Conservation (phyloP, 2,888 invertebrate genomes). For the Elysia crispata region DNA sequence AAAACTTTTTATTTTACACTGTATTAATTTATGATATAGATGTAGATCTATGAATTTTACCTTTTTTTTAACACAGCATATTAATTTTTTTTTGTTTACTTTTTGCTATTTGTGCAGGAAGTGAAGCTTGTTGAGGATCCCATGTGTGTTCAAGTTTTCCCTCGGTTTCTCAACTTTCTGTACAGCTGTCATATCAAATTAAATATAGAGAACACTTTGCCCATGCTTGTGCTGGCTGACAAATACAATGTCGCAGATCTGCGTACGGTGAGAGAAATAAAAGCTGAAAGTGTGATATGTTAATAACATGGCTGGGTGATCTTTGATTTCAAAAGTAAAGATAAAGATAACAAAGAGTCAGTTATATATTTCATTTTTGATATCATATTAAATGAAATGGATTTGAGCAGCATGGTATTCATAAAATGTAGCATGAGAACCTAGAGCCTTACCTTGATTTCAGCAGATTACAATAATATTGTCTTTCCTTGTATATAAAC, state of each 20-base stretch:
- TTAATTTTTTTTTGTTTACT: constrained; percentile 6
- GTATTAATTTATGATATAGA: too few relatives aligned
- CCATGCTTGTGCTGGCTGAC: constrained; percentile 78
- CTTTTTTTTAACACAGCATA: too few relatives aligned
- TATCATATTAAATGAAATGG: background rate
- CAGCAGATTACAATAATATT: too few relatives aligned
- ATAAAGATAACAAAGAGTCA: background rate
- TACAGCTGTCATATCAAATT: constrained; percentile 78
- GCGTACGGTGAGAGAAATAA: constrained; percentile 69
- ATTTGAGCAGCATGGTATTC: too few relatives aligned
- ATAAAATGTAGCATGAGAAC: too few relatives aligned
- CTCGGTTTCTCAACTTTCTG: constrained; percentile 77
- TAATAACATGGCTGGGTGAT: too few relatives aligned
- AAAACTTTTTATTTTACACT: too few relatives aligned
- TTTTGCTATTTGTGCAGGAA: constrained; percentile 30
- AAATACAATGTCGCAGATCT: constrained; percentile 78
- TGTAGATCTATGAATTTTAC: too few relatives aligned
- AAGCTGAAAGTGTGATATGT: too few relatives aligned
- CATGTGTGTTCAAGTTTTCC: constrained; percentile 75
- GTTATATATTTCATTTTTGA: background rate
- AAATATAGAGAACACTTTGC: constrained; percentile 76
- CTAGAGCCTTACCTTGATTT: too few relatives aligned
- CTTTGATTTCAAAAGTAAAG: too few relatives aligned
- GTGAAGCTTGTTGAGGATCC: constrained; percentile 62
- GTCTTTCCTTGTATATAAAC: too few relatives aligned